phyloP scores from a whole-genome alignment of 2,797 vertebrate genomes.

The Triplophysa yarkandensis region DNA sequence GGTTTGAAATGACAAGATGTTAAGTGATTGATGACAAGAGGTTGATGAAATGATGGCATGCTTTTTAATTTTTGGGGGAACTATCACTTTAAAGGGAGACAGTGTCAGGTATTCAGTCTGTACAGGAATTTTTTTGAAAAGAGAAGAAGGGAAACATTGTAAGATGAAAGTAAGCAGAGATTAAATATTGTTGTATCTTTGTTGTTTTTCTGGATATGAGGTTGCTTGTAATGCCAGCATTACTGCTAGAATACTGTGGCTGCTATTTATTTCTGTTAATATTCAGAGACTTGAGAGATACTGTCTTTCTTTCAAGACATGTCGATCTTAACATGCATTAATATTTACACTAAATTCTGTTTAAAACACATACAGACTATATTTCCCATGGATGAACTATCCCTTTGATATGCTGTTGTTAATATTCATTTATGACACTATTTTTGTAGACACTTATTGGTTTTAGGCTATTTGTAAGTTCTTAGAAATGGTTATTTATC shows the following conservation, averaged over 20 bases:
- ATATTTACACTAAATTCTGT: slow-evolving; percentile 19
- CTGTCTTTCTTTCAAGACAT: background rate
- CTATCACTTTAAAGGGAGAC: no score
- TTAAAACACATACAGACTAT: background rate
- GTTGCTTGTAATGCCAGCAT: background rate
- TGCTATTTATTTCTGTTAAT: slow-evolving; percentile 1
- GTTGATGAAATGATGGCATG: no score
- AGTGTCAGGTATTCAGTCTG: background rate
- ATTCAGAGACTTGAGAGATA: background rate
- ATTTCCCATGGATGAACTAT: slow-evolving; percentile 3
- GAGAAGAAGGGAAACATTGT: no score
- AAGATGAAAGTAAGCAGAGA: no score
- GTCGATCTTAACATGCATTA: background rate
- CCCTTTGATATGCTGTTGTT: slow-evolving; percentile 9
- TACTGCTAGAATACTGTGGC: background rate
- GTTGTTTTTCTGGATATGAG: background rate
- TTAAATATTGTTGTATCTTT: no score
- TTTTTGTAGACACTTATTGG: background rate
- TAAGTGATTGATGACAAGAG: no score
- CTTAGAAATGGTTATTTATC: background rate
- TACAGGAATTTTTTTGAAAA: background rate
- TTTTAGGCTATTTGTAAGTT: background rate
- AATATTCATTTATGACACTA: slow-evolving; percentile 3
- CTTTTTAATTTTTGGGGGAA: background rate
- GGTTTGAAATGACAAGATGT: no score